A percentile compares a stretch with the other conserved stretches of the same genome.
phyloP scores from a whole-genome alignment of 2,888 invertebrate species.

The Agriotes lineatus region DNA sequence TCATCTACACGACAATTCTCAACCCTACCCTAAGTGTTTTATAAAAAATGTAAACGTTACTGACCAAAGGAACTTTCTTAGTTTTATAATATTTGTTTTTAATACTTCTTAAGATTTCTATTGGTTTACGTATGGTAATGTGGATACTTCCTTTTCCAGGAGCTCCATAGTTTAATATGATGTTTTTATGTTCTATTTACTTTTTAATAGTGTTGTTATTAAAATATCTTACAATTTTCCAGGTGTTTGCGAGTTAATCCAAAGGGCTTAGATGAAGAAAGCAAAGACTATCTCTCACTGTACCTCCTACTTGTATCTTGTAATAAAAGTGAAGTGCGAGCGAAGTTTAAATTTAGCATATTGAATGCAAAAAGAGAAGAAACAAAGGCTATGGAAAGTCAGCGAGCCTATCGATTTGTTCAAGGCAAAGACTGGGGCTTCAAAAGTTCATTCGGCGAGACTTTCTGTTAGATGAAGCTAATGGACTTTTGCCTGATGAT shows the following conservation, averaged over 20 bases:
- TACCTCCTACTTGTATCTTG: constrained; percentile 99
- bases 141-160: too few species aligned
- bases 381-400: constrained; percentile 99
- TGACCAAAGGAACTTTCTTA: too few species aligned
- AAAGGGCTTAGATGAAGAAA: constrained; percentile 99
- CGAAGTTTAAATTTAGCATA: constrained; percentile 99
- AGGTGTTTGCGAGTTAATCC: constrained; percentile 99
- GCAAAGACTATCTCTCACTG: constrained; percentile 99
- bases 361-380: constrained; percentile 99
- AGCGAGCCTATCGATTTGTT: constrained; percentile 98
- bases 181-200: too few species aligned
- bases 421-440: constrained; percentile 99
- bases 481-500: constrained; percentile 98
- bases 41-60: too few species aligned
- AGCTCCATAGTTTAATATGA: too few species aligned
- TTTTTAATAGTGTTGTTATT: neutral
- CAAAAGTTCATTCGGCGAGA: constrained; percentile 99
- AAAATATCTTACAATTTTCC: constrained; percentile 48
- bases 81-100: too few species aligned
- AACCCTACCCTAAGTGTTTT: too few species aligned
- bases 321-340: constrained; percentile 99
- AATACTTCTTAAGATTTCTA: too few species aligned
- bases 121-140: too few species aligned
- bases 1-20: too few species aligned
- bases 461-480: constrained; percentile 98